phyloP scores from a whole-genome alignment of 2,888 invertebrate species.

The Agriopis aurantiaria region DNA sequence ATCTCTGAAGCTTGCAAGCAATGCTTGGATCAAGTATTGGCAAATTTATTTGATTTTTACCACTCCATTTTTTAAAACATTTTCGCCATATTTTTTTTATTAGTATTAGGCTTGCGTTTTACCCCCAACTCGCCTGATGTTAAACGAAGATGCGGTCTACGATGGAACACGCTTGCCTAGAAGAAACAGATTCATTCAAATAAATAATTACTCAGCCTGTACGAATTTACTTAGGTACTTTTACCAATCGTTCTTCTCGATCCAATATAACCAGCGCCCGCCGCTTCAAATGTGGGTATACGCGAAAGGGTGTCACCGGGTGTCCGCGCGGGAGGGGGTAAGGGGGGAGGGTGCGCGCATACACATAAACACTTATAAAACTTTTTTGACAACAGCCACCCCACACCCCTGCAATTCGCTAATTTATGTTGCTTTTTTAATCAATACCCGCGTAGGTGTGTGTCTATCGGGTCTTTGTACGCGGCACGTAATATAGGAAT shows the following conservation, averaged over 20 bases:
- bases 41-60: no score
- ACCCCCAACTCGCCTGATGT: no score
- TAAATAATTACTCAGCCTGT: no score
- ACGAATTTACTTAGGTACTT: no score
- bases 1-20: no score
- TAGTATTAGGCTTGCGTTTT: no score
- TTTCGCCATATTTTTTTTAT: no score
- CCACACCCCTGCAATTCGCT: slow-evolving; percentile 80
- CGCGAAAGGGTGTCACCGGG: slow-evolving; percentile 83
- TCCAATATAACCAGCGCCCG: slow-evolving; percentile 54
- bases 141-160: no score
- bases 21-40: no score
- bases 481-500: neutral
- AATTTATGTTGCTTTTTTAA: slow-evolving; percentile 87
- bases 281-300: slow-evolving; percentile 83
- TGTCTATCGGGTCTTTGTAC: slow-evolving; percentile 32
- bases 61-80: no score
- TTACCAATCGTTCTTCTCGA: slow-evolving; percentile 11
- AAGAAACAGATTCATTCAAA: no score
- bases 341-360: slow-evolving; percentile 63
- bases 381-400: slow-evolving; percentile 85
- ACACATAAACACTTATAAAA: slow-evolving; percentile 87
- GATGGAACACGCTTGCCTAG: no score
- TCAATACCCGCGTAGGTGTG: slow-evolving; percentile 69
- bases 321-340: slow-evolving; percentile 45